Base-by-base conservation (phyloP, 2,113 vertebrate species). In the Callospermophilus lateralis region DNA sequence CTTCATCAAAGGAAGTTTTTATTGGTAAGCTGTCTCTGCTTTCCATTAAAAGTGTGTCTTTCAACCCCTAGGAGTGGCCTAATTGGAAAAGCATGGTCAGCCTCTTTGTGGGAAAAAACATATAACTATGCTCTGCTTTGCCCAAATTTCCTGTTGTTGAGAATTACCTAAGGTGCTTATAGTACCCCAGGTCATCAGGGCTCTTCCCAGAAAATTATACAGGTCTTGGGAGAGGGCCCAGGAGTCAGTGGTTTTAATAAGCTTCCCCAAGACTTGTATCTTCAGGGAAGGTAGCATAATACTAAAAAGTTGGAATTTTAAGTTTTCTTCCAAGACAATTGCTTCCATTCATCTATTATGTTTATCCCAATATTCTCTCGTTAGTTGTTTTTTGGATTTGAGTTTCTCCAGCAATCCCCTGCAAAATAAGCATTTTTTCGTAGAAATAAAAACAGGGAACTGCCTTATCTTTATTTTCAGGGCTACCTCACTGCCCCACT, bases 11-110 rank as follows among this genome's bases (percentile, higher is more conserved):
- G 12, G 8, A 34, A 39, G 15, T 10, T 42, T 73, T 63, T 61
- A 42, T 2, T 45, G 3, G 2, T 3, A 2, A 28, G 10, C 7
- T 30, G 22, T 3, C 0, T 19, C 15, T 12, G 19, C 19, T 15
- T 9, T 17, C 8, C 17, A 5, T 10, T 67, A 37, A 28, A 79
- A 24, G 19, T 0, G 0, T n/a, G 39, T 8, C 26, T 37, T 22
- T 12, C n/a, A 1, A 6, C 9, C 6, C 1, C 4, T 6, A 19
- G 13, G 22, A 20, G 5, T 12, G 1, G 4, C 8, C 7, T 83
- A 85, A 65, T 51, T 76, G 20, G 32, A 67, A 89, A 73, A 68
- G 0, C 6, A 80, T 8, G 28, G 1, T 26, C 30, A 61, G 28
- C 16, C 16, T 77, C 16, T 45, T 88, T 15, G 15, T 1, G 34